A percentile compares a stretch with the other conserved stretches of the same genome.
Conservation (phyloP, 2,113 vertebrate species). For the Ivindomyrus marchei region DNA sequence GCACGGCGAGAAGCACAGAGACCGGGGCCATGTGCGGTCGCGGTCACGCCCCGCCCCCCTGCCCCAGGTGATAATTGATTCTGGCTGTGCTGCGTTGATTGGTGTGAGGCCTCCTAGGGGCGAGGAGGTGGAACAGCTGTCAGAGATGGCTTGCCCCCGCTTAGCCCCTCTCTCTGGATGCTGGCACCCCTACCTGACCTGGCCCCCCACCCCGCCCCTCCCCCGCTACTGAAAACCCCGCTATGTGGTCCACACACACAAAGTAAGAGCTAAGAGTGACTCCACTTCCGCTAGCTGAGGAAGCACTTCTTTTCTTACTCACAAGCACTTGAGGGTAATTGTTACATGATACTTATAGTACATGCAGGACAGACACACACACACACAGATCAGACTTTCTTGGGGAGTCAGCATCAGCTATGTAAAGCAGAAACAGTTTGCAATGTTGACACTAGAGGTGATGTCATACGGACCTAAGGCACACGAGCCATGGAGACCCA, state of each 20-base stretch:
- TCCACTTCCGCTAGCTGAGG: background rate
- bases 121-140: constrained; percentile 50
- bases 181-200: background rate
- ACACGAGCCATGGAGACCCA: background rate
- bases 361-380: background rate
- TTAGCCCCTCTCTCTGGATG: constrained; percentile 8
- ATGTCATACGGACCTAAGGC: background rate
- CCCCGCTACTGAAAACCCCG: background rate
- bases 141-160: constrained; percentile 41
- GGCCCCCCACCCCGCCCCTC: background rate
- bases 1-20: constrained; percentile 8
- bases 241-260: background rate
- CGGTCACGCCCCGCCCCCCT: constrained; percentile 53
- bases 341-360: background rate
- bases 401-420: background rate
- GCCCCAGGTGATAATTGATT: constrained; percentile 76
- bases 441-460: background rate
- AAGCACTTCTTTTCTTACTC: background rate
- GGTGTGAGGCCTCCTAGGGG: constrained; percentile 72
- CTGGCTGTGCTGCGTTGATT: constrained; percentile 68
- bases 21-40: constrained; percentile 52
- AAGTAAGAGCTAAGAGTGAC: background rate
- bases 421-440: background rate
- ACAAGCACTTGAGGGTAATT: background rate
- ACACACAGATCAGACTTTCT: background rate